phyloP scores from a whole-genome alignment of 2,888 invertebrate genomes.

The Drosophila koepferae region DNA sequence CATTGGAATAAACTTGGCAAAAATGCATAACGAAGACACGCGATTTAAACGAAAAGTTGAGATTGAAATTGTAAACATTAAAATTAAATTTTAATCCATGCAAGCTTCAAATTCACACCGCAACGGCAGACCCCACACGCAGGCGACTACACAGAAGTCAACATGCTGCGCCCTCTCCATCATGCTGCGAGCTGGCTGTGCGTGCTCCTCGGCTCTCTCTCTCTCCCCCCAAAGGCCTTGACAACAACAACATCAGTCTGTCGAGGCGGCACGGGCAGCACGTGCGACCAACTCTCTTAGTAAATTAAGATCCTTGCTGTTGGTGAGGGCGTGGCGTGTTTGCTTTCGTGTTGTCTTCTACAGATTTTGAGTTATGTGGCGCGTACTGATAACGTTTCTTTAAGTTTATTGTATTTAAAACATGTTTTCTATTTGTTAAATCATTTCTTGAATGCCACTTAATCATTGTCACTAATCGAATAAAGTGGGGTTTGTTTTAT shows the following conservation, averaged over 20 bases:
- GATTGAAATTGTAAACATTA: constrained; percentile 41
- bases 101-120: constrained; percentile 41
- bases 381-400: constrained; percentile 64
- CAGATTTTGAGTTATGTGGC: constrained; percentile 60
- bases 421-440: constrained; percentile 28
- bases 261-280: constrained; percentile 44
- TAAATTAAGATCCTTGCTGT: constrained; percentile 17
- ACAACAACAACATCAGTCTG: constrained; percentile 29
- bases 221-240: constrained; percentile 61
- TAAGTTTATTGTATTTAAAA: constrained; percentile 51
- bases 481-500: constrained; percentile 44
- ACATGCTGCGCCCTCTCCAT: constrained; percentile 6
- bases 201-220: constrained; percentile 41
- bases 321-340: constrained; percentile 16
- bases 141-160: constrained; percentile 4
- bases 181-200: constrained; percentile 4
- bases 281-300: constrained; percentile 23
- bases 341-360: constrained; percentile 22
- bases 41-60: constrained; percentile 38
- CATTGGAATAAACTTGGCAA: constrained; percentile 43
- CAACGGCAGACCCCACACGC: constrained; percentile 12
- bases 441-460: constrained; percentile 61
- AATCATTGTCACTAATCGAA: constrained; percentile 50
- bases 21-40: constrained; percentile 38
- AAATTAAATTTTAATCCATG: constrained; percentile 63